phyloP scores from a whole-genome alignment of 2,797 vertebrate species.

The Novumbra hubbsi region DNA sequence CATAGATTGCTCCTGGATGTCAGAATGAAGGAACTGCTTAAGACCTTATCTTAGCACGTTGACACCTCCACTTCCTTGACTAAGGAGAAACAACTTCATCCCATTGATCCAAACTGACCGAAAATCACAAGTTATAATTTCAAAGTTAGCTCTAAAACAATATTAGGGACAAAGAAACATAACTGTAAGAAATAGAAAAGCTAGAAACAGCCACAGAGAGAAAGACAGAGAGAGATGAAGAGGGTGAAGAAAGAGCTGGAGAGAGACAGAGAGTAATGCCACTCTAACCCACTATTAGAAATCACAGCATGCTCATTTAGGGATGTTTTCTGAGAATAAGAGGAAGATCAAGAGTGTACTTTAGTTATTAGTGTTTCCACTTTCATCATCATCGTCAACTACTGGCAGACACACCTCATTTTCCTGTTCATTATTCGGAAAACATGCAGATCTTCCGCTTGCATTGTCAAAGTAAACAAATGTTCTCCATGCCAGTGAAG shows the following conservation, averaged over 20 bases:
- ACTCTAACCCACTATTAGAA: constrained; percentile 7
- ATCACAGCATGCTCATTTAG: constrained; percentile 17
- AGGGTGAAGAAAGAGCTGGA: neutral
- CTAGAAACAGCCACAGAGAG: neutral
- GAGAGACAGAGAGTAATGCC: neutral
- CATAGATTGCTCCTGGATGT: constrained; percentile 10
- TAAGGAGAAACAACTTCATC: neutral
- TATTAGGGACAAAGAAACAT: neutral
- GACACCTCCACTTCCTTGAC: too few relatives aligned
- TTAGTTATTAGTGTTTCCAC: neutral
- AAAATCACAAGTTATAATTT: neutral
- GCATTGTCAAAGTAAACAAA: too few relatives aligned
- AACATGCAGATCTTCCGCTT: too few relatives aligned
- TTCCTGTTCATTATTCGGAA: too few relatives aligned
- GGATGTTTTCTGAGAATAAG: constrained; percentile 7
- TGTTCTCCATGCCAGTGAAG: too few relatives aligned
- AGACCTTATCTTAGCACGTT: neutral
- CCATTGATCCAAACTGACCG: neutral
- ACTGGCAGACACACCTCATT: neutral
- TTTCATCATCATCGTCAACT: constrained; percentile 10
- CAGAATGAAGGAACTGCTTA: neutral
- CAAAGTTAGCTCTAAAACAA: neutral
- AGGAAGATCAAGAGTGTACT: constrained; percentile 20
- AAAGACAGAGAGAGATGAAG: neutral
- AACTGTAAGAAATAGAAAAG: neutral